Conservation (phyloP, 2,113 vertebrate species). For the western clawed frog (Xenopus tropicalis) region DNA sequence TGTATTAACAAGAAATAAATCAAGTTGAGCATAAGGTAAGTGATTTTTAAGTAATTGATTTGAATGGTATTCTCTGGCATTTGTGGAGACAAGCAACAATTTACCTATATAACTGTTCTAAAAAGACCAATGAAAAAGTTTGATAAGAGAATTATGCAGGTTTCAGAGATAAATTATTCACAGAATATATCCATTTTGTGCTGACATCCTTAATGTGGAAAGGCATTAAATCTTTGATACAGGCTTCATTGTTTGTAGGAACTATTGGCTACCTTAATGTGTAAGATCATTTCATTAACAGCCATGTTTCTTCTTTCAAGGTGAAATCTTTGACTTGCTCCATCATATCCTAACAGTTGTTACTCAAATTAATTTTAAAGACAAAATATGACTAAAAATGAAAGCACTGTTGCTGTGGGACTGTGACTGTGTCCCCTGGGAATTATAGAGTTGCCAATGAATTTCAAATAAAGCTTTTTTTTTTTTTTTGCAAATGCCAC, state of each 20-base stretch:
- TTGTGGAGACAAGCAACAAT: conserved; percentile 85
- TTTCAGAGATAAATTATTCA: conserved; percentile 92
- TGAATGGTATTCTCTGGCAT: conserved; percentile 86
- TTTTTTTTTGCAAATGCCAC: too few species aligned
- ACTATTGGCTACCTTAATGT: conserved; percentile 70
- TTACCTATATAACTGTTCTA: conserved; percentile 80
- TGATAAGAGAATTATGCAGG: conserved; percentile 87
- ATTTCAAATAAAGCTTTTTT: too few species aligned
- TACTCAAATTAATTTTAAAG: too few species aligned
- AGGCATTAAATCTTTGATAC: conserved; percentile 92
- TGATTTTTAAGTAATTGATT: conserved; percentile 99
- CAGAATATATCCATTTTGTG: conserved; percentile 95
- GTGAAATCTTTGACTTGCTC: conserved; percentile 45
- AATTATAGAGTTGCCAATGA: too few species aligned
- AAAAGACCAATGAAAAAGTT: conserved; percentile 78
- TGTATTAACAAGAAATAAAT: conserved; percentile 99
- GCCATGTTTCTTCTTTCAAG: conserved; percentile 50
- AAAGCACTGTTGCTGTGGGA: too few species aligned
- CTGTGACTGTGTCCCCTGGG: too few species aligned
- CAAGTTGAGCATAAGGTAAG: conserved; percentile 98
- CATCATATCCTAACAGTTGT: background rate
- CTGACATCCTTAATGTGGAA: conserved; percentile 98
- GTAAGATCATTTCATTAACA: conserved; percentile 30
- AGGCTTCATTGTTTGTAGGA: conserved; percentile 63
- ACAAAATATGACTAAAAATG: too few species aligned